Base-by-base conservation (phyloP, 2,797 vertebrate species). In the Sebastes hopkinsi region DNA sequence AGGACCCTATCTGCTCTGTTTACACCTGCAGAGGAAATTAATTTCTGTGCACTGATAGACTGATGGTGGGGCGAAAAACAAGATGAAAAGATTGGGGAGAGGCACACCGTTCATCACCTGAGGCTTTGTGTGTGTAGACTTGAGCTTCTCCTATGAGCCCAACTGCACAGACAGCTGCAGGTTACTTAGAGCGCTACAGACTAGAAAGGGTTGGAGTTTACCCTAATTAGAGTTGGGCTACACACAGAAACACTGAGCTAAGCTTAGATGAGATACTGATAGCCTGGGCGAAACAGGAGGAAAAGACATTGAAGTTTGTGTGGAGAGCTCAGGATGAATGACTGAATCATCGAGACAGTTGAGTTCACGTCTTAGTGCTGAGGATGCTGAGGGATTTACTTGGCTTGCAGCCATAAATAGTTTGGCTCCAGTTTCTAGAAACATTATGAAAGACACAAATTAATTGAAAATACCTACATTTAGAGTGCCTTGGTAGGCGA, bases 21-120 rank as follows among this genome's bases (percentile, higher is more conserved):
- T 84, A 61, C 62, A 67, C 56, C 75, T n/a, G 61, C 58, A 74
- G 84, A 79, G 87, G 84, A 84, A 84, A 81, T 78, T 69, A 62
- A 85, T 82, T 80, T 82, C 14, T 58, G 27, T 71, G 42, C 77
- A 62, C 36, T 25, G 70, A 75, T 52, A 59, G 82, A 81, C 34
- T 52, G 66, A 69, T 30, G 13, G 29, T 34, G 36, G 46, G 20
- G 6, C 38, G 29, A 61, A 80, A 83, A 82, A 72, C 29, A 64
- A 78, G 71, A 80, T 78, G 50, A 75, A 84, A 79, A 67, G 38
- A 81, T 58, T 38, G 36, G 5, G 36, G 60, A 34, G 16, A 73
- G 52, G 52, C 18, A 81, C 72, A 71, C 18, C 54, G 18, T 52
- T 77, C 32, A 84, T 83, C 69, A 81, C 36, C 67, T 23, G 52